phyloP scores from a whole-genome alignment of 1,140 invertebrate species.

The Cyclina sinensis region DNA sequence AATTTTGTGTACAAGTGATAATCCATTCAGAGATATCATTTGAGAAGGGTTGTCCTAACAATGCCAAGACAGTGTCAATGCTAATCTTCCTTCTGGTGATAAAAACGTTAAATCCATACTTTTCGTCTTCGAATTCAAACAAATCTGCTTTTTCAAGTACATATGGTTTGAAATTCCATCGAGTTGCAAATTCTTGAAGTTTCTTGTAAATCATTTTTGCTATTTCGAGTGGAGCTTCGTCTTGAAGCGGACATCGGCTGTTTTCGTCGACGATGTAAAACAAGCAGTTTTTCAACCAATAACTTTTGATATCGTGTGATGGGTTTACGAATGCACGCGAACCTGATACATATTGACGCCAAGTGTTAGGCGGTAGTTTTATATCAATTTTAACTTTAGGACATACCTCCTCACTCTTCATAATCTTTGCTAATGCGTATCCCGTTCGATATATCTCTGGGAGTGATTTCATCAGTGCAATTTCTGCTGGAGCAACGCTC shows the following conservation, averaged over 20 bases:
- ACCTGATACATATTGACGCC: too few species aligned
- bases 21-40: neutral
- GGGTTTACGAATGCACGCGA: neutral
- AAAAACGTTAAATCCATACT: neutral
- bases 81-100: neutral
- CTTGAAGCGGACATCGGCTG: neutral
- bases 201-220: neutral
- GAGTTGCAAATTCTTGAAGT: neutral
- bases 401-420: neutral
- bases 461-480: neutral
- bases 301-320: neutral
- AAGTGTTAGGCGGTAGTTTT: neutral
- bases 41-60: neutral
- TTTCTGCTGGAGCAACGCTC: neutral
- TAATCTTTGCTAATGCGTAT: conserved; percentile 1
- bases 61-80: neutral
- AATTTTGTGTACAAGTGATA: neutral
- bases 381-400: neutral
- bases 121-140: neutral
- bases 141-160: neutral
- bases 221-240: neutral
- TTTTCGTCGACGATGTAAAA: neutral
- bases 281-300: neutral
- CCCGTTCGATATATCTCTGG: neutral
- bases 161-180: neutral